phyloP scores from a whole-genome alignment of 2,113 vertebrate species.

The Anseranas semipalmata region DNA sequence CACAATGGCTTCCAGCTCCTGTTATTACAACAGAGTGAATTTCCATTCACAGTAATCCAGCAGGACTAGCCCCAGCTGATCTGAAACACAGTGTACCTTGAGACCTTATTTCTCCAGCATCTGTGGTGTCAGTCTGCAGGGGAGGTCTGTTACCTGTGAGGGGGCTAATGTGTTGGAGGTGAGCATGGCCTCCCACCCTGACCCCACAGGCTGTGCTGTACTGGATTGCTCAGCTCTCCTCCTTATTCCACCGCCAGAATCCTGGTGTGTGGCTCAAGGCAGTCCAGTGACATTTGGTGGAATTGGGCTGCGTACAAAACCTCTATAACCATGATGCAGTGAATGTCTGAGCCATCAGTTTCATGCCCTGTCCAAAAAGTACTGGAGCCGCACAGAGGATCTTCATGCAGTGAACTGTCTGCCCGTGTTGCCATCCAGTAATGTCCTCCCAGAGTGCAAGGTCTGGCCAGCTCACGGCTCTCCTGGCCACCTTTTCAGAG shows the following conservation, averaged over 20 bases:
- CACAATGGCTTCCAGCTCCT: too few relatives aligned
- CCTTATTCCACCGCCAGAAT: neutral
- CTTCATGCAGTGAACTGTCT: neutral
- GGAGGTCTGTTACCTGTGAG: too few relatives aligned
- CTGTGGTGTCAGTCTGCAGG: neutral
- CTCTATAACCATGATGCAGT: neutral
- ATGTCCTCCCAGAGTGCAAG: neutral
- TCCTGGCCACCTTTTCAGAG: neutral
- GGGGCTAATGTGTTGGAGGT: fast-evolving
- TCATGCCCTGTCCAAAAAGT: neutral
- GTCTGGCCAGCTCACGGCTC: neutral
- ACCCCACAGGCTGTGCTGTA: neutral
- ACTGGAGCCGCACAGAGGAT: neutral
- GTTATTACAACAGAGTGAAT: too few relatives aligned
- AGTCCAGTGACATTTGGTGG: neutral
- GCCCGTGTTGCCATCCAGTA: neutral
- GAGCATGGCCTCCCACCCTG: neutral
- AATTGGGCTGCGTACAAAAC: neutral
- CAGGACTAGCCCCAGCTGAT: neutral
- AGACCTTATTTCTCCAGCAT: neutral
- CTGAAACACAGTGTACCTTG: neutral
- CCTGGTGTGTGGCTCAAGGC: neutral
- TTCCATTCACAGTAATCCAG: neutral
- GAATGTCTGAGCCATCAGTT: neutral
- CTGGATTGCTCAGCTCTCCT: neutral